phyloP scores from a whole-genome alignment of 2,113 vertebrate genomes.

The Rhea pennata region DNA sequence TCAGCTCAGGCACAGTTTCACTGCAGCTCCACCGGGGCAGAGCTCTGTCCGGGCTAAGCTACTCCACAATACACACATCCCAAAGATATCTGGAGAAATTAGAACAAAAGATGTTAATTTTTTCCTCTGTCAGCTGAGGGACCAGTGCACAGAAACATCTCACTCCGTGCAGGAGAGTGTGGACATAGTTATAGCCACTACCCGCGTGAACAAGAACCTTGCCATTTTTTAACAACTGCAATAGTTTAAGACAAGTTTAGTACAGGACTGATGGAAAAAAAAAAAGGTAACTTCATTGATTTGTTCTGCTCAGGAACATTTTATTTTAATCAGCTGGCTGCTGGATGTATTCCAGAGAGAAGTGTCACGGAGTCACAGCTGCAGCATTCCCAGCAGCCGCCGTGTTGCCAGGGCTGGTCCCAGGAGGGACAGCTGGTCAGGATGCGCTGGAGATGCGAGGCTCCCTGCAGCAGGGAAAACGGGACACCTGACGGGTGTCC shows the following conservation, averaged over 20 bases:
- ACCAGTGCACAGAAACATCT: neutral
- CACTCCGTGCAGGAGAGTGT: neutral
- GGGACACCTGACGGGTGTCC: neutral
- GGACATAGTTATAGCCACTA: neutral
- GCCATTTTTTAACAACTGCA: too few species aligned
- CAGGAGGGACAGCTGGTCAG: neutral
- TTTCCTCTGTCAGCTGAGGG: neutral
- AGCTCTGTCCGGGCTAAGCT: neutral
- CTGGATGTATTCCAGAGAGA: neutral
- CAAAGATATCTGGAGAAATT: fast-evolving
- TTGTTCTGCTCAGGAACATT: too few species aligned
- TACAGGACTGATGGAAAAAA: too few species aligned
- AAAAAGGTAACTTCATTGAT: too few species aligned
- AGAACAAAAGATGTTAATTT: neutral
- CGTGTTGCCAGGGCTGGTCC: neutral
- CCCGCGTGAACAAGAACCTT: too few species aligned
- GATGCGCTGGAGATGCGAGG: neutral
- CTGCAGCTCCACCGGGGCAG: neutral
- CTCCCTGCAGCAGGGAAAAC: neutral
- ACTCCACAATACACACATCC: neutral
- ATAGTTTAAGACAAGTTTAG: too few species aligned
- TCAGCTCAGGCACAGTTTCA: neutral
- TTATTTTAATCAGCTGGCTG: neutral
- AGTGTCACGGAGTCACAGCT: neutral
- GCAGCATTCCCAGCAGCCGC: neutral